phyloP scores from a whole-genome alignment of 2,888 invertebrate genomes.

The Copidosoma aretas region DNA sequence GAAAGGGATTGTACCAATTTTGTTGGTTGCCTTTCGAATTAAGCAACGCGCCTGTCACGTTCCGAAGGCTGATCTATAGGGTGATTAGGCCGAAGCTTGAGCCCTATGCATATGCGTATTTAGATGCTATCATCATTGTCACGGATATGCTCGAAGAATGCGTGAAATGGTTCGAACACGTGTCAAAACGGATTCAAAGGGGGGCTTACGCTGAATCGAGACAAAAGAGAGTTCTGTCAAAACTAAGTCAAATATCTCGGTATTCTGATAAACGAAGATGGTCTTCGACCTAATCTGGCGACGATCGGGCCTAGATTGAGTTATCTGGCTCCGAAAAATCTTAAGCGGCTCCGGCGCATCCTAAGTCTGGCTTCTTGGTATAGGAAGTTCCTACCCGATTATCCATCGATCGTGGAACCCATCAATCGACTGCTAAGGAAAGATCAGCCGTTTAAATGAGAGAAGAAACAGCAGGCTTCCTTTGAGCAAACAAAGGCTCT shows the following conservation, averaged over 20 bases:
- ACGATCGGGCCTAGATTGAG: conserved; percentile 24
- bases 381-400: conserved; percentile 45
- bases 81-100: conserved; percentile 41
- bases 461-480: conserved; percentile 3
- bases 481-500: conserved; percentile 21
- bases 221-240: conserved; percentile 38
- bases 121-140: conserved; percentile 38
- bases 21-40: conserved; percentile 27
- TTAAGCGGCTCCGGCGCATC: conserved; percentile 39
- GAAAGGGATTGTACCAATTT: conserved; percentile 41
- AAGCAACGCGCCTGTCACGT: conserved; percentile 40
- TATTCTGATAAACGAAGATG: conserved; percentile 27
- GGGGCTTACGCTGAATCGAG: conserved; percentile 30
- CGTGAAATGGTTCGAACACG: conserved; percentile 8
- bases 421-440: conserved; percentile 3
- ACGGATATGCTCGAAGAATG: conserved; percentile 38
- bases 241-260: conserved; percentile 46
- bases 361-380: conserved; percentile 51
- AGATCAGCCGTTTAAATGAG: conserved; percentile 42
- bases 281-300: conserved; percentile 36
- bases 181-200: conserved; percentile 3
- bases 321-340: conserved; percentile 8
- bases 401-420: conserved; percentile 28
- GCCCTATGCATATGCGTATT: conserved; percentile 32
- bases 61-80: conserved; percentile 38